These are phyloP conservation scores for Bucco capensis DNA, from an alignment of 2,113 vertebrate species.

Conservation along the genomic window DNA sequence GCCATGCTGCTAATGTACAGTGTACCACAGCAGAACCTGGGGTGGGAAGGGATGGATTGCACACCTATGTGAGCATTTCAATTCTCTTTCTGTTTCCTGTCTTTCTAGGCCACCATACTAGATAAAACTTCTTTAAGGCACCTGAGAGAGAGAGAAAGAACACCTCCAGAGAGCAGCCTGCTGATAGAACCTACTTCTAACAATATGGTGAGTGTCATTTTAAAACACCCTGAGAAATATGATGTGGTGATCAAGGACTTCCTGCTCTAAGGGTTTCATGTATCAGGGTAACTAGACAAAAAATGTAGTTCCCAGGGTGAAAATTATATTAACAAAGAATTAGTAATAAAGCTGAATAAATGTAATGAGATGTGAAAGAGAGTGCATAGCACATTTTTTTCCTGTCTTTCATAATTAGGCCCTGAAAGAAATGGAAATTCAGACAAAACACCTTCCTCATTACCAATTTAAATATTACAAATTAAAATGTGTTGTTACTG, in stretches of 20 bases:
- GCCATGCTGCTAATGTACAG: background rate
- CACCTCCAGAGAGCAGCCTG: slow-evolving; percentile 41
- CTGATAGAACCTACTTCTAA: slow-evolving; percentile 42
- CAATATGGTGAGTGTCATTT: slow-evolving; percentile 41
- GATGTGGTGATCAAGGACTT: slow-evolving; percentile 53
- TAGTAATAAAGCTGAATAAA: slow-evolving; percentile 68
- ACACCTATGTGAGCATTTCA: background rate
- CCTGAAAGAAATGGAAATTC: slow-evolving; percentile 64
- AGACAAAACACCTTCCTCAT: slow-evolving; percentile 57
- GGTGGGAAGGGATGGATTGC: background rate
- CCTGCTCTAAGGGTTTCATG: slow-evolving; percentile 54
- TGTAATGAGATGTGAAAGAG: slow-evolving; percentile 69
- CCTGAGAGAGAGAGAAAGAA: slow-evolving; percentile 29
- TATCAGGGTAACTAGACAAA: slow-evolving; percentile 64
- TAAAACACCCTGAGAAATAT: slow-evolving; percentile 53
- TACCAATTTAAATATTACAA: slow-evolving; percentile 41
- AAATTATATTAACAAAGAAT: slow-evolving; percentile 74
- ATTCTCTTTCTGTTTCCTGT: background rate
- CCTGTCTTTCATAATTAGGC: slow-evolving; percentile 68
- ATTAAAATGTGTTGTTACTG: slow-evolving; percentile 11
- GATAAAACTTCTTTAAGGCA: slow-evolving; percentile 59
- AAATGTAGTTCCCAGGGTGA: slow-evolving; percentile 68
- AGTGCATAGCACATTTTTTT: slow-evolving; percentile 10
- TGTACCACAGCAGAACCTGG: background rate
- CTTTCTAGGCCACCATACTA: slow-evolving; percentile 47